Conservation (phyloP, 2,113 vertebrate genomes). For the Eupsittula cactorum region DNA sequence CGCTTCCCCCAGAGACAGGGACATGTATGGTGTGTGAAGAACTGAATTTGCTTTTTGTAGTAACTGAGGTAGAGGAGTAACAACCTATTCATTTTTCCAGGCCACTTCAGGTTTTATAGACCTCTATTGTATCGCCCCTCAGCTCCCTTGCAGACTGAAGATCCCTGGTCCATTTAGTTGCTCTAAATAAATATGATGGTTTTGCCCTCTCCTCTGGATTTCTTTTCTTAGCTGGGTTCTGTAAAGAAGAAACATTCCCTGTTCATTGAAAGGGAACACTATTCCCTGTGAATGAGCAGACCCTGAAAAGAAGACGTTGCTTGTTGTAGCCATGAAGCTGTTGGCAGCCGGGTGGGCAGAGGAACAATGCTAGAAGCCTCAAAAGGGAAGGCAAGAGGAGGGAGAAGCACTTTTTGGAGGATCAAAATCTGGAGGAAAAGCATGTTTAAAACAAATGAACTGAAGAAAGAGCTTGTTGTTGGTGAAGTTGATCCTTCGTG, state of each 20-base stretch:
- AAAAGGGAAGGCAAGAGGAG: background rate
- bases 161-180: background rate
- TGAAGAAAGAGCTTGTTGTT: constrained; percentile 63
- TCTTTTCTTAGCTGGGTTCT: background rate
- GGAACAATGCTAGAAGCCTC: background rate
- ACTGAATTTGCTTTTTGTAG: background rate
- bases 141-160: background rate
- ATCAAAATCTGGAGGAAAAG: constrained; percentile 36
- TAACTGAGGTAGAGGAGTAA: background rate
- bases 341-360: constrained; percentile 7
- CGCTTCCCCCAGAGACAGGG: background rate
- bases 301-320: background rate
- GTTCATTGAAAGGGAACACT: background rate
- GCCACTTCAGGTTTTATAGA: background rate
- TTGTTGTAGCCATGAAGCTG: constrained; percentile 27
- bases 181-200: background rate
- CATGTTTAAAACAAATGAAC: constrained; percentile 64
- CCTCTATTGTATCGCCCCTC: background rate
- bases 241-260: background rate
- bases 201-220: background rate
- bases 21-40: background rate
- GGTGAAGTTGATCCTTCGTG: constrained; percentile 34
- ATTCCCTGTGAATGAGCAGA: constrained; percentile 12
- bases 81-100: background rate
- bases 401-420: constrained; percentile 4